Evolutionary conservation across 23 tunicate species (phyloP).

Genomic region (Clavelina lepadiformis): DNA sequence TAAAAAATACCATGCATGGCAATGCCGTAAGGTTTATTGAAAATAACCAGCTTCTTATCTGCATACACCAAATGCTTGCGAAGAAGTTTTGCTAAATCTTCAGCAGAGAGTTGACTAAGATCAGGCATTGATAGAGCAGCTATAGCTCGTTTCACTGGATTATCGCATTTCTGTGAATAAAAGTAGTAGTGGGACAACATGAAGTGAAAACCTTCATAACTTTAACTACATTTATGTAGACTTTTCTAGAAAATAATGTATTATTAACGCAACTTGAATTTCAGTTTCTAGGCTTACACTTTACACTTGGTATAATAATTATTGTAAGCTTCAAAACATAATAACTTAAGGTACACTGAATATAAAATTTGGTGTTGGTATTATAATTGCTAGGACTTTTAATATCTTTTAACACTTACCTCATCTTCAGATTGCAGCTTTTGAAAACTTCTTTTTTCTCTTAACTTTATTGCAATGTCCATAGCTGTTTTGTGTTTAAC

Average conservation of each 20-base stretch:
- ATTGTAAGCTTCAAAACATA: too few relatives aligned
- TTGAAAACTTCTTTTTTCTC: constrained; percentile 18
- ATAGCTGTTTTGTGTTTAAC: constrained; percentile 8
- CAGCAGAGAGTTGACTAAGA: constrained; percentile 8
- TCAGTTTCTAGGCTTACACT: too few relatives aligned
- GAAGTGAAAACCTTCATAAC: too few relatives aligned
- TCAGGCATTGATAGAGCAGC: constrained; percentile 4
- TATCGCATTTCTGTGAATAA: too few relatives aligned
- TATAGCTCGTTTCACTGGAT: constrained; percentile 21
- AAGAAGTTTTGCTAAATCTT: constrained; percentile 32
- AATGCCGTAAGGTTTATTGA: constrained; percentile 90
- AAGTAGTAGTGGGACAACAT: too few relatives aligned
- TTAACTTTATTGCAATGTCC: constrained; percentile 27
- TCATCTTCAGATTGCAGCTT: constrained; percentile 1
- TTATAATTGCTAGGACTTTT: too few relatives aligned
- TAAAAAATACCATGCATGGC: constrained; percentile 49
- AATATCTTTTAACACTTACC: constrained; percentile 16
- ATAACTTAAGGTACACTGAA: too few relatives aligned
- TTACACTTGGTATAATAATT: too few relatives aligned
- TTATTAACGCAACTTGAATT: too few relatives aligned
- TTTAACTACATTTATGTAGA: too few relatives aligned
- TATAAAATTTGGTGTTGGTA: too few relatives aligned
- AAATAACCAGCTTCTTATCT: constrained; percentile 60
- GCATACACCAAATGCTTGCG: constrained; percentile 71
- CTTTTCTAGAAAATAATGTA: too few relatives aligned